Evolutionary conservation across 2,113 vertebrate species (phyloP), one percentile per base, ranked within the genome.

Genomic region (Heptranchias perlo): DNA sequence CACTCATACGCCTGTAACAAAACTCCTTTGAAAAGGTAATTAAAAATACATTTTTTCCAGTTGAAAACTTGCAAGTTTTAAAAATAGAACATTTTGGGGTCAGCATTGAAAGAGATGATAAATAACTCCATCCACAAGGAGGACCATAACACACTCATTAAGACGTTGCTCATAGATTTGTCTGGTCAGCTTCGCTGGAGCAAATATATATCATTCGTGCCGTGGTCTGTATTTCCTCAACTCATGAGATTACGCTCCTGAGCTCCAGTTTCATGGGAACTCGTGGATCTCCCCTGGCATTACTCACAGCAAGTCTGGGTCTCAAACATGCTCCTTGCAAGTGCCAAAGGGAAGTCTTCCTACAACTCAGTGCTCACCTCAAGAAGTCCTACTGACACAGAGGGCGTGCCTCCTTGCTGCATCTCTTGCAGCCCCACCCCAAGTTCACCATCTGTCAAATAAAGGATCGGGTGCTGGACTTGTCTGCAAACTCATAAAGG

Each of bases 31-130:
- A 93, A 93, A 92, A 64, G 39, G 18, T 93, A 93, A 93, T 93
- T 93, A 93, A 93, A 62, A 93, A 23, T 5, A 93, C 89, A 8
- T 61, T 93, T 62, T 39, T 8, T n/a, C 21, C n/a, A 21, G 89
- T 92, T 23, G 89, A 23, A 39, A 39, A 92, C 7, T 35, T 23
- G 58, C 8, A 93, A 39, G 58, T 93, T 62, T 31, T 62, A 93
- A 93, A 93, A 93, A 93, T 93, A 64, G 58, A 93, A 62, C 35
- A 93, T 62, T 35, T 62, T 93, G 58, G 89, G 89, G 58, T 93
- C 89, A 93, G 89, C 89, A 93, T 64, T 93, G 58, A 61, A 21
- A 23, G 35, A 64, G 35, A 93, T 62, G 89, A 93, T 93, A 58
- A 62, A 93, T 62, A 93, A 62, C 58, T 93, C 35, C 5, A 39